Evolutionary conservation across 2,888 invertebrate genomes (phyloP).

Genomic region (Adineta ricciae): DNA sequence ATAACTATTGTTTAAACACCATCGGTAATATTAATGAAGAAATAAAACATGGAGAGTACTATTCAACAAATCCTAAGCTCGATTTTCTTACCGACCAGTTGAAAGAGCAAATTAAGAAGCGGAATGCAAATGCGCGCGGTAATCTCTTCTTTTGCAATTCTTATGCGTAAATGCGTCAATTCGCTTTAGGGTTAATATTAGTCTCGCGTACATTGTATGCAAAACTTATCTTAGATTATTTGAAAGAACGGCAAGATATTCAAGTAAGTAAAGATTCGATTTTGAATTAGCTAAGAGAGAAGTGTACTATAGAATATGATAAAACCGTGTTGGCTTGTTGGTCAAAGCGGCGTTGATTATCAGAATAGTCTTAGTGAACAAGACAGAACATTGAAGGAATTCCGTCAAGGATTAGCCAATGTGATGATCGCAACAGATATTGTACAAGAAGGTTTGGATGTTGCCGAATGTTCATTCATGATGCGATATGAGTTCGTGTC

Average conservation of each 20-base stretch:
- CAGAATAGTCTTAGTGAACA: not conserved
- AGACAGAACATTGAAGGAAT: not conserved
- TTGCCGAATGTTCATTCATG: constrained; percentile 36
- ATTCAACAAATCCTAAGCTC: not conserved
- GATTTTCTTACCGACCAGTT: not conserved
- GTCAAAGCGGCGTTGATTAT: constrained; percentile 11
- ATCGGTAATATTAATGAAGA: not conserved
- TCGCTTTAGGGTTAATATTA: not conserved
- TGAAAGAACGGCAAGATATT: not conserved
- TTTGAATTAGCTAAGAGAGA: no score
- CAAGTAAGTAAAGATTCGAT: not conserved
- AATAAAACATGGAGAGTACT: not conserved
- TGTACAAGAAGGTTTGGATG: constrained; percentile 36
- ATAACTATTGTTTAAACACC: not conserved
- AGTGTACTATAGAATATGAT: not conserved
- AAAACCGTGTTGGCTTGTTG: constrained; percentile 2
- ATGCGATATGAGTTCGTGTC: constrained; percentile 36
- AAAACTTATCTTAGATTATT: not conserved
- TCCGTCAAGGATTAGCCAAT: constrained; percentile 23
- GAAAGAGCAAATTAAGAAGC: not conserved
- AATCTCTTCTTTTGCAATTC: not conserved
- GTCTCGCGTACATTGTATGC: constrained; percentile 3
- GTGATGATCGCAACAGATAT: constrained; percentile 36
- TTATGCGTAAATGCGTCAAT: no score
- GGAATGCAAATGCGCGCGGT: not conserved